These are phyloP conservation scores for Ceratina australensis DNA, from an alignment of 1,140 invertebrate species.

Conservation along the genomic window DNA sequence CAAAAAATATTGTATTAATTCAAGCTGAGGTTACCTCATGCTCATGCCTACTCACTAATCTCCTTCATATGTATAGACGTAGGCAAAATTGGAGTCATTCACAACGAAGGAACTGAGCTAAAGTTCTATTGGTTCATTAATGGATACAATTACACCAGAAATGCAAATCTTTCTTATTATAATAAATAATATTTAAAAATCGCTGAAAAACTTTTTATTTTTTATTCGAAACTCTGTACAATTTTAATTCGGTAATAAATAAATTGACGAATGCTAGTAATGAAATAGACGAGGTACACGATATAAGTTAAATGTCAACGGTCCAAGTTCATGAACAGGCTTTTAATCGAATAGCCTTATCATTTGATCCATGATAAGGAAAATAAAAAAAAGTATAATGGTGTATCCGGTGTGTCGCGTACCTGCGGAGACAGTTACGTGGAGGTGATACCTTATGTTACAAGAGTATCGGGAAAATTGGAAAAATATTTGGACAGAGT, in stretches of 20 bases:
- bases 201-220: background rate
- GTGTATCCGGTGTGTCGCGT: too few species aligned
- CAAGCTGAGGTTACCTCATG: constrained; percentile 32
- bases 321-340: too few species aligned
- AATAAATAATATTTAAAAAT: too few species aligned
- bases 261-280: too few species aligned
- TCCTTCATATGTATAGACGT: background rate
- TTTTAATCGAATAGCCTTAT: constrained; percentile 6
- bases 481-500: background rate
- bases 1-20: constrained; percentile 37
- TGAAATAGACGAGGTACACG: too few species aligned
- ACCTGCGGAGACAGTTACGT: constrained; percentile 6
- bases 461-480: background rate
- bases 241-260: background rate
- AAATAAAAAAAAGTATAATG: constrained; percentile 3
- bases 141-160: too few species aligned
- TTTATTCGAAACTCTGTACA: background rate
- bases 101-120: too few species aligned
- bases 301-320: too few species aligned
- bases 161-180: too few species aligned
- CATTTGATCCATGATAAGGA: background rate
- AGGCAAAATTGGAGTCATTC: background rate
- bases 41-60: constrained; percentile 26
- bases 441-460: constrained; percentile 2
- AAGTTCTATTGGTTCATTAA: too few species aligned